phyloP scores from a whole-genome alignment of 2,797 vertebrate genomes.

The Squalus acanthias region DNA sequence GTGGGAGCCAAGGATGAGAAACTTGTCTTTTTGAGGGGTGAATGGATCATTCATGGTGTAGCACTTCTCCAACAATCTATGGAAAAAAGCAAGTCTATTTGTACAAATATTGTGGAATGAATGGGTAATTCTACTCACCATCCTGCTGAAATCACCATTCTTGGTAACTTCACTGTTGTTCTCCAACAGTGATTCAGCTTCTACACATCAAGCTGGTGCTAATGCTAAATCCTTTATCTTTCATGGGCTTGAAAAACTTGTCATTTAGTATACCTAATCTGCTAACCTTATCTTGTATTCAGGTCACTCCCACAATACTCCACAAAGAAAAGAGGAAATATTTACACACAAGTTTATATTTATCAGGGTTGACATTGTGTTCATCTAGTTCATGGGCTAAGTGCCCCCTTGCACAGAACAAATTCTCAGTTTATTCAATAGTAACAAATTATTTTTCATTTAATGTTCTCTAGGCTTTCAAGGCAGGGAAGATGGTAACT shows the following conservation, averaged over 20 bases:
- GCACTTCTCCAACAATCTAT: conserved; percentile 77
- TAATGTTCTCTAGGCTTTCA: background rate
- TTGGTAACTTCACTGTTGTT: background rate
- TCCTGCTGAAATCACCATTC: background rate
- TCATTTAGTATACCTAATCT: background rate
- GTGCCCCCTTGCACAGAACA: background rate
- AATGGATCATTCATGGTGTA: conserved; percentile 80
- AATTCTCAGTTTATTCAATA: background rate
- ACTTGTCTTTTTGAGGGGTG: conserved; percentile 67
- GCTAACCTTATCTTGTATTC: background rate
- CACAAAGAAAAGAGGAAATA: background rate
- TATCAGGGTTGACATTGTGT: background rate
- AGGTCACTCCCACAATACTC: background rate
- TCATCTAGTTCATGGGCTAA: background rate
- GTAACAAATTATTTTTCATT: background rate
- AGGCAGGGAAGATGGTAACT: background rate
- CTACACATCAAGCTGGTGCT: background rate
- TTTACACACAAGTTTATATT: background rate
- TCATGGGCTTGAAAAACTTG: background rate
- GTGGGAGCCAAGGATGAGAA: conserved; percentile 71
- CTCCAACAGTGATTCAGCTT: background rate
- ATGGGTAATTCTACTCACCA: background rate
- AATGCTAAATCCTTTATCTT: background rate
- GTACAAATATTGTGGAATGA: background rate
- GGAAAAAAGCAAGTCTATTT: conserved; percentile 33